Evolutionary conservation across 2,797 vertebrate species (phyloP).

Genomic region (Austrolebias charrua): DNA sequence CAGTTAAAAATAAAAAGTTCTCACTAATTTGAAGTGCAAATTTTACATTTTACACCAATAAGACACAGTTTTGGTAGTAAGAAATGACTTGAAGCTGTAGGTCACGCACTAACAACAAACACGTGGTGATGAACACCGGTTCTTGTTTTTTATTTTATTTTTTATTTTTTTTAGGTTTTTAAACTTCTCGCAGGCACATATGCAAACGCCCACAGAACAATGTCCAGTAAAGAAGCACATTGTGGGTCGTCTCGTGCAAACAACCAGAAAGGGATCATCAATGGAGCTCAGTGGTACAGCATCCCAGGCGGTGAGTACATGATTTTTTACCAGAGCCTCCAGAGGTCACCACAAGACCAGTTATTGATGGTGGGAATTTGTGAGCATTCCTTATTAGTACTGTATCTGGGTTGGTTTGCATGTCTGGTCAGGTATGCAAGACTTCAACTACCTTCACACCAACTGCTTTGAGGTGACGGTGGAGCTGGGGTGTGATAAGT

Average conservation of each 20-base stretch:
- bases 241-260: slow-evolving; percentile 83
- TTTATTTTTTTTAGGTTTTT: slow-evolving; percentile 89
- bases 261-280: slow-evolving; percentile 83
- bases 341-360: slow-evolving; percentile 39
- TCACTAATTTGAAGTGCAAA: no score
- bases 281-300: slow-evolving; percentile 92
- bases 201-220: slow-evolving; percentile 83
- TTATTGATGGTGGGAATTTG: neutral
- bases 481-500: slow-evolving; percentile 92
- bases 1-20: no score
- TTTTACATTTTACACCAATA: no score
- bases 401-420: neutral
- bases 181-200: slow-evolving; percentile 88
- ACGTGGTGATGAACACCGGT: no score
- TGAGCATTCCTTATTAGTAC: neutral
- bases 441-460: slow-evolving; percentile 98
- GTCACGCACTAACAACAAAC: neutral
- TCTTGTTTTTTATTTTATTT: no score
- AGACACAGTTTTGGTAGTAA: no score
- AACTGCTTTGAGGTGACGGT: slow-evolving; percentile 96
- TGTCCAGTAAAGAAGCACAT: slow-evolving; percentile 80
- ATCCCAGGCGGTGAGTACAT: slow-evolving; percentile 84
- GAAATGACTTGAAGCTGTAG: no score
- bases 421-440: slow-evolving; percentile 87
- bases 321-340: slow-evolving; percentile 18